These are phyloP conservation scores for Agapornis canus DNA, from an alignment of 2,797 vertebrate species.

Conservation along the genomic window DNA sequence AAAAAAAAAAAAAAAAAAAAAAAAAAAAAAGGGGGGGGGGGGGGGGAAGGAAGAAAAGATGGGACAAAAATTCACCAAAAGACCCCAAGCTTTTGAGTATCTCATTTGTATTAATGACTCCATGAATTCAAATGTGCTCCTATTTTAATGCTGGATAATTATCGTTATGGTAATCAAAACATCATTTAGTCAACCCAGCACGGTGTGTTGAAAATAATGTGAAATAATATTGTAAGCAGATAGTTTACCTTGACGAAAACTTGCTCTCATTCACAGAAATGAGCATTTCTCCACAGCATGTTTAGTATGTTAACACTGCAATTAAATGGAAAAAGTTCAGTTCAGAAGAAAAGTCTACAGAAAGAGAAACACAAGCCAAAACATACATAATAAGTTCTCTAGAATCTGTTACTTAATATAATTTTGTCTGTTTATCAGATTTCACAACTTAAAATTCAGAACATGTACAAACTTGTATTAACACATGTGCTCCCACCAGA, in stretches of 20 bases:
- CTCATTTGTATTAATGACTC: not conserved
- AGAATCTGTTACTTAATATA: not conserved
- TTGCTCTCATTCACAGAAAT: not conserved
- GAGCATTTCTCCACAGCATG: not conserved
- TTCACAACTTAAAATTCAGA: not conserved
- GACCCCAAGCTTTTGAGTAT: not conserved
- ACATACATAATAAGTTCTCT: not conserved
- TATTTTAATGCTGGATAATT: not conserved
- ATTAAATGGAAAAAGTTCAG: not conserved
- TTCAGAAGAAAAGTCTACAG: not conserved
- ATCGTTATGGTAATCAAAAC: not conserved
- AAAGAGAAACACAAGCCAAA: not conserved
- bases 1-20: too few species aligned
- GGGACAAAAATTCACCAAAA: not conserved
- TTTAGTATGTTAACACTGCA: not conserved
- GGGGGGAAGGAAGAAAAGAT: not conserved
- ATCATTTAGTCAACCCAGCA: not conserved
- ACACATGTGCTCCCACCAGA: fast-evolving
- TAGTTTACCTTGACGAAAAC: not conserved
- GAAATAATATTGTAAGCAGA: not conserved
- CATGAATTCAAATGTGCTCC: not conserved
- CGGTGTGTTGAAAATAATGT: not conserved
- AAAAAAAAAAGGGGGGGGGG: fast-evolving
- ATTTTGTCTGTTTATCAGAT: not conserved
- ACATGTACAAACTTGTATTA: not conserved